These are phyloP conservation scores for Ploceus nigricollis DNA, from an alignment of 2,113 vertebrate genomes.

Conservation along the genomic window DNA sequence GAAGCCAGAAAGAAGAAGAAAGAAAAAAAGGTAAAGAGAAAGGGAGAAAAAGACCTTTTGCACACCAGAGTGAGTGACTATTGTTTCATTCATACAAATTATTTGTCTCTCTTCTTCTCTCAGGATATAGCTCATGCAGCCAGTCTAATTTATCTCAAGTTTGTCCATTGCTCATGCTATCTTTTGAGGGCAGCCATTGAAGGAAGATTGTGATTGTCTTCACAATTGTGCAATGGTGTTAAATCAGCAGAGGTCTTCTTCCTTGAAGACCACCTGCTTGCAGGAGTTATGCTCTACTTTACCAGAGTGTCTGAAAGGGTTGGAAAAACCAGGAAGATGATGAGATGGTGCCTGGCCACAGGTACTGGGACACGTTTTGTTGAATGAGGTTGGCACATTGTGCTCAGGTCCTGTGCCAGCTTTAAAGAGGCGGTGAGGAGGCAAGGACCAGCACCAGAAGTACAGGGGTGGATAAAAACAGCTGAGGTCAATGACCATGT, in stretches of 20 bases:
- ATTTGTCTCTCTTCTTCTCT: background rate
- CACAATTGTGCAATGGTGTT: background rate
- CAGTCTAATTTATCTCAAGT: background rate
- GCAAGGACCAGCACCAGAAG: background rate
- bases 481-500: background rate
- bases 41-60: background rate
- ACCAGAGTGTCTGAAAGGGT: background rate
- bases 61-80: background rate
- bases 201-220: background rate
- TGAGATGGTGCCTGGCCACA: background rate
- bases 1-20: background rate
- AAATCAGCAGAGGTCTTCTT: background rate
- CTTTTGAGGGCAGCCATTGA: background rate
- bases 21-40: background rate
- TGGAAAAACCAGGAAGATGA: background rate
- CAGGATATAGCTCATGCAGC: background rate
- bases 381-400: background rate
- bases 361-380: accelerated
- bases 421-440: background rate
- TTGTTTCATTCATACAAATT: background rate
- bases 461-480: background rate
- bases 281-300: background rate
- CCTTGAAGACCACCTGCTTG: background rate
- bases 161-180: accelerated
- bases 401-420: background rate